Evolutionary conservation across 2,797 vertebrate genomes (phyloP).

Genomic region (Fratercula arctica): DNA sequence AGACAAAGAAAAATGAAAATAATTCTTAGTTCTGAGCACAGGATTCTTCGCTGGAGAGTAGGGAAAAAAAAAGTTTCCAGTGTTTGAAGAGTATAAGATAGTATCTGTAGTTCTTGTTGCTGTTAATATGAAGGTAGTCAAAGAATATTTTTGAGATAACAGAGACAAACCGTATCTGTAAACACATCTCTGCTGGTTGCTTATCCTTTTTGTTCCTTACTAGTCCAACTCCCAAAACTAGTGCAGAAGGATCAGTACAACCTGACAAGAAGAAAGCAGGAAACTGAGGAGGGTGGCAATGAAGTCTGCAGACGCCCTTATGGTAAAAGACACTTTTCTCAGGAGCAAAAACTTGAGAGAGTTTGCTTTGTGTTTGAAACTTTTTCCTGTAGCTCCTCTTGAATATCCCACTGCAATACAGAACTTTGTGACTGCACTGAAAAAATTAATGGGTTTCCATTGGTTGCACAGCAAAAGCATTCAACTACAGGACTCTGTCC

Average conservation of each 20-base stretch:
- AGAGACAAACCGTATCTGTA: background rate
- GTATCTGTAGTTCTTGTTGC: background rate
- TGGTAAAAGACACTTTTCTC: background rate
- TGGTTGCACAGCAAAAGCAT: background rate
- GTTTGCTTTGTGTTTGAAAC: background rate
- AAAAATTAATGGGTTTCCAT: background rate
- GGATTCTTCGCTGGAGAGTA: background rate
- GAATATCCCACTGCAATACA: background rate
- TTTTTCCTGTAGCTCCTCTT: background rate
- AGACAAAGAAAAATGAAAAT: background rate
- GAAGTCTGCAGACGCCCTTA: background rate
- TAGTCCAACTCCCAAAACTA: background rate
- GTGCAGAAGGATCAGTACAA: background rate
- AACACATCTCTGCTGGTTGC: background rate
- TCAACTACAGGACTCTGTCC: background rate
- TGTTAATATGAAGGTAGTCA: background rate
- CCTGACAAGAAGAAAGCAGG: background rate
- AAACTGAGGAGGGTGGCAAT: background rate
- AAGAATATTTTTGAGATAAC: background rate
- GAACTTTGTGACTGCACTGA: background rate
- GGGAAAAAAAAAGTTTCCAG: background rate
- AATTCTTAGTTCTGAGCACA: background rate
- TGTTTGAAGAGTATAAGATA: background rate
- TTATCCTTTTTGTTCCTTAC: background rate
- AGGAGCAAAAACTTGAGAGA: background rate